Evolutionary conservation across 2,888 invertebrate species (phyloP), one percentile per base, ranked within the genome.

Genomic region (Bugula neritina): DNA sequence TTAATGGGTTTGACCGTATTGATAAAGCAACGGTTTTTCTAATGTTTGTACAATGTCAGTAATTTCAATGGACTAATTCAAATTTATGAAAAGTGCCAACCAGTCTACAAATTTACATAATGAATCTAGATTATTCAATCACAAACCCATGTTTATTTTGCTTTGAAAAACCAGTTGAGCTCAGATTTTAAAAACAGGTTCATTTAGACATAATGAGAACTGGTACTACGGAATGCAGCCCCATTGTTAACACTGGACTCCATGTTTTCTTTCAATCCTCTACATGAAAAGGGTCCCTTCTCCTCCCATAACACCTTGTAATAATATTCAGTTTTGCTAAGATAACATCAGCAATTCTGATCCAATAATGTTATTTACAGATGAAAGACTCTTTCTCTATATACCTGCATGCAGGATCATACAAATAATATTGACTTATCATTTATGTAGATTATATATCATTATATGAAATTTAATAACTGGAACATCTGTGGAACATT

Each of bases 21-120:
- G 63, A 63, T 63, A 63, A 63, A 29, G 63, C 63, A 63, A 63
- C 63, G 63, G 63, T 63, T 63, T 57, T 63, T 63, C 34, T 63
- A 27, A 34, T 63, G 63, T 63, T 63, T 63, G 63, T 31, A 63
- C 63, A 63, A 63, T 21, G n/a, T 25, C 63, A 63, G 10, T 31
- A 21, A 63, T 13, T 31, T 34, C 63, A 25, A 63, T 34, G 63
- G 63, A 2, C 31, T 13, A 31, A 63, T 63, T 63, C 63, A 63
- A 63, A 63, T 29, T 31, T 25, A 31, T 63, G 31, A 63, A 63
- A 63, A 13, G 29, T 63, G 63, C 29, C 43, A 63, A 63, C 5
- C 31, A 13, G 29, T 34, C 13, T 63, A 63, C 17, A 34, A 63
- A 63, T 63, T 63, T 63, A 63, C 63, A 63, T 63, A 63, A 63